A percentile compares a stretch with the other conserved stretches of the same genome.
phyloP scores from a whole-genome alignment of 1,140 invertebrate species.

The Subanguina moxae region DNA sequence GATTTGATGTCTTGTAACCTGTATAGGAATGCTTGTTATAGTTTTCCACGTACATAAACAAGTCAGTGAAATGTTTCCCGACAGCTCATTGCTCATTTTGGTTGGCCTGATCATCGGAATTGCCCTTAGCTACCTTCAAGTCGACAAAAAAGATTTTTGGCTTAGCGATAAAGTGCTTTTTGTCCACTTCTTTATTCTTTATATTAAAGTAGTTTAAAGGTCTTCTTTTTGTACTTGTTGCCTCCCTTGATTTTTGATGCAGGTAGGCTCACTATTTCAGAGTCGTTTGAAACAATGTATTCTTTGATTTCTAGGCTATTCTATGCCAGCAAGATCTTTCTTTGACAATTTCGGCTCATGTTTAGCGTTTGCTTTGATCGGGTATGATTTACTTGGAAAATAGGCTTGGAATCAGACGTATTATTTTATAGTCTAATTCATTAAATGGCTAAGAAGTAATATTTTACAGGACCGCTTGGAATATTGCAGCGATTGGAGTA shows the following conservation, averaged over 20 bases:
- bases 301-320: constrained; percentile 66
- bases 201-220: neutral
- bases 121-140: constrained; percentile 27
- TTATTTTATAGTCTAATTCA: too few species aligned
- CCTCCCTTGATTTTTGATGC: constrained; percentile 62
- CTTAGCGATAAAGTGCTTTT: constrained; percentile 39
- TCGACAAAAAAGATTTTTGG: constrained; percentile 39
- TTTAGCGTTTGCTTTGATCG: constrained; percentile 84
- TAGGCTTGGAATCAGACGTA: too few species aligned
- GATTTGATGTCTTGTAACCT: neutral
- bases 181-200: constrained; percentile 11
- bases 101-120: constrained; percentile 41
- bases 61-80: constrained; percentile 43
- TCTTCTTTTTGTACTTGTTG: constrained; percentile 49
- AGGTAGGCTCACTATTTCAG: constrained; percentile 62
- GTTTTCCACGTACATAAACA: constrained; percentile 46
- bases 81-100: constrained; percentile 35
- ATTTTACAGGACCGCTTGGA: constrained; percentile 55
- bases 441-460: too few species aligned
- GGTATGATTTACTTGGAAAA: constrained; percentile 36
- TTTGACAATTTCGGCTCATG: constrained; percentile 95
- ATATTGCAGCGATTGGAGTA: constrained; percentile 53
- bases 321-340: constrained; percentile 90
- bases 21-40: constrained; percentile 2
- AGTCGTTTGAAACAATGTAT: constrained; percentile 5